Evolutionary conservation across 2,797 vertebrate species (phyloP).

Genomic region (Falco biarmicus): DNA sequence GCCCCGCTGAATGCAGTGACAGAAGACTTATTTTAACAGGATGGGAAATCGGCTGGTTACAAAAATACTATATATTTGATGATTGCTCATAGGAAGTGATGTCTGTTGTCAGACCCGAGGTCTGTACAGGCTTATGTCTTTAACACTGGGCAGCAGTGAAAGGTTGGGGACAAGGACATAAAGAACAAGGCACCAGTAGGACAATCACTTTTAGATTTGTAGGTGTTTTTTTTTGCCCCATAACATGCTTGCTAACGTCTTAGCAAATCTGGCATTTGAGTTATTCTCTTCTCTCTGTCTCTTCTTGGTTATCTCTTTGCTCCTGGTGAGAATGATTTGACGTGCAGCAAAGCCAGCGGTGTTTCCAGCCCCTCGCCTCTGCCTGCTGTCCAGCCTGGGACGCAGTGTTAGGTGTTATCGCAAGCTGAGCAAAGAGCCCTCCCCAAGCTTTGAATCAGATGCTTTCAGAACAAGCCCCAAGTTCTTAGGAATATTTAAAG

Average conservation of each 20-base stretch:
- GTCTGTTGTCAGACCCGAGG: background rate
- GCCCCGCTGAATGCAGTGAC: background rate
- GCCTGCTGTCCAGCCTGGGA: background rate
- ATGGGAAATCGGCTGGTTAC: background rate
- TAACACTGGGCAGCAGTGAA: background rate
- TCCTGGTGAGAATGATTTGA: background rate
- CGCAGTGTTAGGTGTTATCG: background rate
- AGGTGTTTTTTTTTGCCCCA: too few relatives aligned
- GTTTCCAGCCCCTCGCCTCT: background rate
- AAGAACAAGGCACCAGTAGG: background rate
- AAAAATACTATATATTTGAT: background rate
- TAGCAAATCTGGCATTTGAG: background rate
- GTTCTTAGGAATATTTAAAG: conserved; percentile 41
- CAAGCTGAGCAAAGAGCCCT: background rate
- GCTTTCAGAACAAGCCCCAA: background rate
- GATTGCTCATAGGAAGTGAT: background rate
- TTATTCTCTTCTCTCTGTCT: background rate
- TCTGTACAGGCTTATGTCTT: background rate
- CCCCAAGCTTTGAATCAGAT: background rate
- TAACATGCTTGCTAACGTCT: background rate
- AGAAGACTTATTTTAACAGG: background rate
- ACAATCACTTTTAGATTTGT: background rate
- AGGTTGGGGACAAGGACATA: background rate
- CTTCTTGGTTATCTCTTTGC: background rate
- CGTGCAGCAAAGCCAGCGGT: background rate